Evolutionary conservation across 2,797 vertebrate species (phyloP).

Genomic region (Ctenopoma kingsleyae): DNA sequence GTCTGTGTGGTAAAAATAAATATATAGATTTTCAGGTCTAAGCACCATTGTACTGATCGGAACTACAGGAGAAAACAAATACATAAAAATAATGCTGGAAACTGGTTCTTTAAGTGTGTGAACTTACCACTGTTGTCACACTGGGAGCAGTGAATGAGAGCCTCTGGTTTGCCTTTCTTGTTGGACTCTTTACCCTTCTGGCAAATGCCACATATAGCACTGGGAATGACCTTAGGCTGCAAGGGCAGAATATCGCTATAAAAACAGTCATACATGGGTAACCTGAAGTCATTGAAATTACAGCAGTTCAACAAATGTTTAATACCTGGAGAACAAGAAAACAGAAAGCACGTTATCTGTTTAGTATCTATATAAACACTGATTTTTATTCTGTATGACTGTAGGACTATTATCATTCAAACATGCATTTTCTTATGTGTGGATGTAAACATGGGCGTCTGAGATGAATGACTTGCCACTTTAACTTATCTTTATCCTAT

Average conservation of each 20-base stretch:
- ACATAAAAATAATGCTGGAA: conserved; percentile 13
- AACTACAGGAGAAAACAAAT: conserved; percentile 5
- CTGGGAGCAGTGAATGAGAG: conserved; percentile 99
- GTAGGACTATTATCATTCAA: no score
- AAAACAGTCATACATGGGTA: conserved; percentile 77
- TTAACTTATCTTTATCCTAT: no score
- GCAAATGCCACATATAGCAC: conserved; percentile 99
- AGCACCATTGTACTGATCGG: background rate
- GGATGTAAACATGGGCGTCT: no score
- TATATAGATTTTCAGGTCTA: background rate
- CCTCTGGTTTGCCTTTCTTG: conserved; percentile 96
- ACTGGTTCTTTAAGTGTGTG: conserved; percentile 34
- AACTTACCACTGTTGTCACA: conserved; percentile 99
- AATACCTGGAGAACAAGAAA: conserved; percentile 5
- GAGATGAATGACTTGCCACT: no score
- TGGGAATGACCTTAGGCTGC: conserved; percentile 99
- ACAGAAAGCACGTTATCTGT: no score
- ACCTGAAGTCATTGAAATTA: conserved; percentile 65
- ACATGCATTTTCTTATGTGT: no score
- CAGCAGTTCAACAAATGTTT: conserved; percentile 40
- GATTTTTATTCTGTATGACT: no score
- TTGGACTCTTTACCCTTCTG: conserved; percentile 99
- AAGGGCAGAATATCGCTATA: conserved; percentile 99
- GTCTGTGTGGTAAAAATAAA: background rate
- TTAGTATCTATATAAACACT: no score